phyloP scores from a whole-genome alignment of 2,797 vertebrate genomes.

The Catamblyrhynchus diadema region DNA sequence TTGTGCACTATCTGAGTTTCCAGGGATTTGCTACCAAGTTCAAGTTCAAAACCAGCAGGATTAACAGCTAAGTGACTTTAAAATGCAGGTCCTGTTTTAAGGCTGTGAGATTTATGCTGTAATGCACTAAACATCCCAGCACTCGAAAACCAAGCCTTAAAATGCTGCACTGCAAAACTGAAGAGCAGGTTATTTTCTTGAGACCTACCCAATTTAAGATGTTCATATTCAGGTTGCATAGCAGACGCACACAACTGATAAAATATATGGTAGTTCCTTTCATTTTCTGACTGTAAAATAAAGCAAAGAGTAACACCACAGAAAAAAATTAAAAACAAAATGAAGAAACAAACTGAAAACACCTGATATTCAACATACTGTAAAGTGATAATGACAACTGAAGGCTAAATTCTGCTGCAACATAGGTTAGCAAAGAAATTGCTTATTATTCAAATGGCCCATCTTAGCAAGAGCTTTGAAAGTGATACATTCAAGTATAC shows the following conservation, averaged over 20 bases:
- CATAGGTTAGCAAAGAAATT: neutral
- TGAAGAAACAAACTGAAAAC: neutral
- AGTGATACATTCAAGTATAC: neutral
- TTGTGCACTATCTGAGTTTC: neutral
- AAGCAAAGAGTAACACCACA: neutral
- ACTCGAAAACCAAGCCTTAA: neutral
- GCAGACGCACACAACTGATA: slow-evolving; percentile 96
- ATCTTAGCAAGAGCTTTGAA: neutral
- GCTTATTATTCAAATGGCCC: neutral
- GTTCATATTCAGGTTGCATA: slow-evolving; percentile 83
- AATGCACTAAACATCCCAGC: neutral
- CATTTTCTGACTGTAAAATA: slow-evolving; percentile 88
- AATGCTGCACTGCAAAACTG: neutral
- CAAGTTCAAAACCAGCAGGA: neutral
- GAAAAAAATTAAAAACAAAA: neutral
- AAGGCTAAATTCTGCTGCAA: neutral
- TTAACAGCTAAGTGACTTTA: neutral
- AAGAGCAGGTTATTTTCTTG: neutral
- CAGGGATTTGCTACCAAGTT: neutral
- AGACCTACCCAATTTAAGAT: slow-evolving; percentile 86
- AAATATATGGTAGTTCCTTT: slow-evolving; percentile 98
- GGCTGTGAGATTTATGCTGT: neutral
- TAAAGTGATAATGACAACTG: neutral
- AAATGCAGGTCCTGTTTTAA: neutral
- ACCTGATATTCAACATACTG: neutral